These are phyloP conservation scores for Lepus townsendii DNA, from an alignment of 2,797 vertebrate species.

Conservation along the genomic window DNA sequence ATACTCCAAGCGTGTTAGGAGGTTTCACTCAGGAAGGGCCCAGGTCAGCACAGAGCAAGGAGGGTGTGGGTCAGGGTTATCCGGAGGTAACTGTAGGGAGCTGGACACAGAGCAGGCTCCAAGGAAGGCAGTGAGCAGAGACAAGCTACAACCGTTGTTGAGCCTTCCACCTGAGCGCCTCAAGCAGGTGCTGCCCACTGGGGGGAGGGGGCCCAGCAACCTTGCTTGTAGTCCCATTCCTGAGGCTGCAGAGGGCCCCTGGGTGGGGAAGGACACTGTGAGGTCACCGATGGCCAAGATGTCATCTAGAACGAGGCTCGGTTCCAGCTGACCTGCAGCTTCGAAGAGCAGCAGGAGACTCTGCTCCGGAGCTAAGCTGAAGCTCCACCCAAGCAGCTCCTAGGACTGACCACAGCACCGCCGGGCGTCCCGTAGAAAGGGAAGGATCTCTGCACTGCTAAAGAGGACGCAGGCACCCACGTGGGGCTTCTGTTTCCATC, in stretches of 20 bases:
- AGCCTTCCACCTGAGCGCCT: background rate
- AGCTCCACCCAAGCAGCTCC: background rate
- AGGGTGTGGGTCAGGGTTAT: background rate
- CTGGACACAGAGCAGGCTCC: background rate
- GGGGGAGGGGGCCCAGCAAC: background rate
- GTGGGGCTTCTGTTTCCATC: slow-evolving; percentile 17
- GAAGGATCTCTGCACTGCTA: background rate
- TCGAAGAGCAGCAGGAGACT: background rate
- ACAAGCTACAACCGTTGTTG: background rate
- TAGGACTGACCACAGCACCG: background rate
- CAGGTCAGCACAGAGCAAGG: background rate
- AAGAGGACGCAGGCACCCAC: background rate
- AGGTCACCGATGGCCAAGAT: background rate
- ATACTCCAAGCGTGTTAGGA: background rate
- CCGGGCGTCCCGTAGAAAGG: background rate
- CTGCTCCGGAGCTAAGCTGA: background rate
- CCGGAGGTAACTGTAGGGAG: background rate
- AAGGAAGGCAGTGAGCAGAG: background rate
- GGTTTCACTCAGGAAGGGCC: background rate
- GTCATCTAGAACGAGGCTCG: background rate
- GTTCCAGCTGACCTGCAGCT: background rate
- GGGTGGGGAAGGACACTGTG: background rate
- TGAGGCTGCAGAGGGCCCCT: background rate
- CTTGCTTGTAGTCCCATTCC: background rate
- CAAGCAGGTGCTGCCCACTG: background rate